These are phyloP conservation scores for Calliopum simillimum DNA, from an alignment of 2,888 invertebrate species.

Conservation along the genomic window DNA sequence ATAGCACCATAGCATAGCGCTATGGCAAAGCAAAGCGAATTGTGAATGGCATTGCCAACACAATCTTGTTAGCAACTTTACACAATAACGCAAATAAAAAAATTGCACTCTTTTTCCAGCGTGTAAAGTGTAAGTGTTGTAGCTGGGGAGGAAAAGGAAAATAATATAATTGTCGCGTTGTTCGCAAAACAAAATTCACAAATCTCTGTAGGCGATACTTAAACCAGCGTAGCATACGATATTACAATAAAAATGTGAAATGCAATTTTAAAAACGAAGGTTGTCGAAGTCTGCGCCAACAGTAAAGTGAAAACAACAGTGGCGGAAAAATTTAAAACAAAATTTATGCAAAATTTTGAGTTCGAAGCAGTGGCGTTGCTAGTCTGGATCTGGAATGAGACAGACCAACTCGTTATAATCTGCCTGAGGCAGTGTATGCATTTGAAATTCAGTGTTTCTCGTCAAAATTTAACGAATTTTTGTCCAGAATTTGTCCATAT, in stretches of 20 bases:
- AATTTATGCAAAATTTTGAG: too few relatives aligned
- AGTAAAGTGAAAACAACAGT: too few relatives aligned
- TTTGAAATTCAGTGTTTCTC: too few relatives aligned
- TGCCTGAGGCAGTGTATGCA: too few relatives aligned
- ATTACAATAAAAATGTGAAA: constrained; percentile 36
- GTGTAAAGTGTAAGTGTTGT: neutral
- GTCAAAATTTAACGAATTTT: too few relatives aligned
- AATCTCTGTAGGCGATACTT: constrained; percentile 40
- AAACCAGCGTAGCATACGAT: constrained; percentile 39
- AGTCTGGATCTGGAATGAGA: too few relatives aligned
- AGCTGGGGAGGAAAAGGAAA: neutral
- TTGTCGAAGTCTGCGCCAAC: neutral
- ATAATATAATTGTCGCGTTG: constrained; percentile 35
- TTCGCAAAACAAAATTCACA: constrained; percentile 26
- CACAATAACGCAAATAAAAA: constrained; percentile 25
- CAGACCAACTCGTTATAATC: too few relatives aligned
- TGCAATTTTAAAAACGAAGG: constrained; percentile 34
- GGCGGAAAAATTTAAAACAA: too few relatives aligned
- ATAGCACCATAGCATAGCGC: neutral
- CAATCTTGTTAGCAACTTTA: constrained; percentile 27
- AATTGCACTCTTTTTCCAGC: constrained; percentile 1
- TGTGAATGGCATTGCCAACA: neutral
- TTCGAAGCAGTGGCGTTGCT: too few relatives aligned
- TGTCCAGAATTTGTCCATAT: too few relatives aligned
- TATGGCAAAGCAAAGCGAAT: neutral